Base-by-base conservation (phyloP, 2,888 invertebrate genomes). In the Nebria brevicollis region DNA sequence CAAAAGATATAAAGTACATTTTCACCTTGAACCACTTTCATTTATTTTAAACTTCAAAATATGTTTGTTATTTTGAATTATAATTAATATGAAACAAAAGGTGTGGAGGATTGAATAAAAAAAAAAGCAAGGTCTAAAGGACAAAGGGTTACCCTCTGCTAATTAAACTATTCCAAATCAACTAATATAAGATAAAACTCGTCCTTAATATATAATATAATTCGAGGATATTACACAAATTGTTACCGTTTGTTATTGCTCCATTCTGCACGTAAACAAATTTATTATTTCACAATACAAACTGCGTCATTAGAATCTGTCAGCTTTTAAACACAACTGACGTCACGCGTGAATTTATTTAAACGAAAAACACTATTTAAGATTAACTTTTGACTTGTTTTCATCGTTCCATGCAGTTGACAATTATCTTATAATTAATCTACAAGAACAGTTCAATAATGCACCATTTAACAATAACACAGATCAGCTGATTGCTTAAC, bases 261-360 rank as follows among this genome's bases (percentile, higher is more conserved):
- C 70, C 80, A 80, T 80, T 75, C 42, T 80, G 70, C 74, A 20
- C 64, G 74, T 75, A 75, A 42, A 54, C 70, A 43, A 15, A 70
- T 5, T 20, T 41, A 77, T 73, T 81, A 43, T 81, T 81, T 72
- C 77, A 81, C 86, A 84, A 84, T 83, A 83, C 89, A 89, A 91
- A 92, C 92, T 92, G 92, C 92, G 92, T 92, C 91, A 92, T 92
- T 87, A 88, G 89, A 91, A 89, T 90, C 90, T 86, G 86, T 85
- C 86, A 86, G 85, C 84, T 84, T 90, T 90, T 90, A 90, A 90
- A 88, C 89, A 89, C 72, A 81, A 77, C 76, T 92, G 92, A 92
- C 92, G 92, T 92, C 92, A 92, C 90, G 89, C 87, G 87, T 66
- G 41, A 76, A 81, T 73, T 77, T 15, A 75, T 70, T 75, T 75